Evolutionary conservation across 2,113 vertebrate genomes (phyloP).

Genomic region (Australoheros scitulus): DNA sequence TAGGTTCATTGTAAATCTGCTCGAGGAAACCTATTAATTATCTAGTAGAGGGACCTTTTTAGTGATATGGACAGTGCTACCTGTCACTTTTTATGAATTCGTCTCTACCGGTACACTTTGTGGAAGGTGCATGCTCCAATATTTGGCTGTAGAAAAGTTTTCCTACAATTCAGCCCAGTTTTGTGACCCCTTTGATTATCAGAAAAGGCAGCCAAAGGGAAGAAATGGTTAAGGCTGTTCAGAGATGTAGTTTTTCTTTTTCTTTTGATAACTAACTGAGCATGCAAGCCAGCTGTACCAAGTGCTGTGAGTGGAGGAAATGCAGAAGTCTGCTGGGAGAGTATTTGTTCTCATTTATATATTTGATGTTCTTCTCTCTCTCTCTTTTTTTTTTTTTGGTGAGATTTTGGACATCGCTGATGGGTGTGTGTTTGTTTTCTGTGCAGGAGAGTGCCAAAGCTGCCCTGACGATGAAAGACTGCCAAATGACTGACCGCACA

Average conservation of each 20-base stretch:
- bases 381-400: neutral
- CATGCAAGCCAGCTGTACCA: neutral
- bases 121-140: conserved; percentile 30
- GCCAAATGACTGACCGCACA: conserved; percentile 90
- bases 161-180: conserved; percentile 43
- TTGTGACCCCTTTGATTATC: conserved; percentile 50
- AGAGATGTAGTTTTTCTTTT: neutral
- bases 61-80: conserved; percentile 42
- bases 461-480: conserved; percentile 84
- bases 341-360: conserved; percentile 28
- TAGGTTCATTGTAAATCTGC: conserved; percentile 63
- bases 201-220: conserved; percentile 7
- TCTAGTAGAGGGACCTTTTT: conserved; percentile 57
- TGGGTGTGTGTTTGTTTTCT: conserved; percentile 66
- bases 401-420: conserved; percentile 33
- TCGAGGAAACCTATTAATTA: conserved; percentile 64
- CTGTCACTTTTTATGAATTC: conserved; percentile 65
- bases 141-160: conserved; percentile 52
- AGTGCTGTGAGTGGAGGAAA: conserved; percentile 2
- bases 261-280: conserved; percentile 31
- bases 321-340: conserved; percentile 32
- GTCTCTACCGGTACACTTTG: conserved; percentile 47
- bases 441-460: conserved; percentile 88
- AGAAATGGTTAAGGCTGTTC: conserved; percentile 17
- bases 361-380: conserved; percentile 32